Evolutionary conservation across 2,113 vertebrate species (phyloP).

Genomic region (Shinisaurus crocodilurus): DNA sequence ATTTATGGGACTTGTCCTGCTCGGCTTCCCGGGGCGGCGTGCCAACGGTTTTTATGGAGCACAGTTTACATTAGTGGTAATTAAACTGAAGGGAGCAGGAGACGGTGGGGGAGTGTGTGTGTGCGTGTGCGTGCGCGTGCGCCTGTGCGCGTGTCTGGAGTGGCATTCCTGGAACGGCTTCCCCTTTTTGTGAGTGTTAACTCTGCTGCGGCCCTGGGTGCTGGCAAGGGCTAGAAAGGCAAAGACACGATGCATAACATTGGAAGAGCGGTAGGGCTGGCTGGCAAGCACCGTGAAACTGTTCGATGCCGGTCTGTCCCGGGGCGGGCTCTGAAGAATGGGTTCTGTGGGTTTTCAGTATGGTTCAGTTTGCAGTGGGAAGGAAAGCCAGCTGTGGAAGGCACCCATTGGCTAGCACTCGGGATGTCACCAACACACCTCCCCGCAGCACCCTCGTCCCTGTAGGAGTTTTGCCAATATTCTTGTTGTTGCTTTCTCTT

Average conservation of each 20-base stretch:
- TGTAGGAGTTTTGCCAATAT: too few species aligned
- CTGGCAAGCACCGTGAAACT: neutral
- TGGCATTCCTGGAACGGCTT: neutral
- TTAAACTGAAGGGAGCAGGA: slow-evolving; percentile 65
- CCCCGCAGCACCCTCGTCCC: too few species aligned
- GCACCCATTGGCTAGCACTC: neutral
- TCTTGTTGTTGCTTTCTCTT: too few species aligned
- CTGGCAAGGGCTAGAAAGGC: neutral
- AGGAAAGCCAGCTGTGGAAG: neutral
- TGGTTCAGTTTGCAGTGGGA: fast-evolving
- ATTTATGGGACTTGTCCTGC: slow-evolving; percentile 70
- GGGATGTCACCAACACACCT: too few species aligned
- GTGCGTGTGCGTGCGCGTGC: neutral
- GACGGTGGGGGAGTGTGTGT: neutral
- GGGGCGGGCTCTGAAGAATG: too few species aligned
- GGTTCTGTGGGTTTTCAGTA: neutral
- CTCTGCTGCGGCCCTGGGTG: neutral
- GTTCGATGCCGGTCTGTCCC: neutral
- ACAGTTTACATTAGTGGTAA: slow-evolving; percentile 74
- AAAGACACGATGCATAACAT: neutral
- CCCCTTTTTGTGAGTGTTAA: neutral
- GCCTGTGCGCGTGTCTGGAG: too few species aligned
- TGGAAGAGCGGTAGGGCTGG: neutral
- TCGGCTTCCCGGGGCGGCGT: slow-evolving; percentile 64
- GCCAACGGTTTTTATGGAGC: slow-evolving; percentile 69